Evolutionary conservation across 2,888 invertebrate species (phyloP).

Genomic region (Gisinianus flammeolus): DNA sequence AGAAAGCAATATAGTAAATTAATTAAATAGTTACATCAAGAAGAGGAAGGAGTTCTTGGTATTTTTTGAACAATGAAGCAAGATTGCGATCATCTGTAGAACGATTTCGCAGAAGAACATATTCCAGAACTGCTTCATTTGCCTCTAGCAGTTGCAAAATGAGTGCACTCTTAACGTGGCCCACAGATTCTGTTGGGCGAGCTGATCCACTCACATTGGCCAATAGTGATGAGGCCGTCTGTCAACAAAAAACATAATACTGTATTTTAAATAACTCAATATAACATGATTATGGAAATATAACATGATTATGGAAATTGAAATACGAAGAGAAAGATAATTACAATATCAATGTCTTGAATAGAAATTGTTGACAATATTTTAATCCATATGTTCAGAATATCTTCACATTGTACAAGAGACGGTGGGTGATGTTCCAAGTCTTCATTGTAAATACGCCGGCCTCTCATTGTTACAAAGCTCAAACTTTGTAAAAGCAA

Average conservation of each 20-base stretch:
- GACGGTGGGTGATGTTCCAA: conserved; percentile 40
- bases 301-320: neutral
- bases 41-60: conserved; percentile 10
- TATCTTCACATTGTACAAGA: conserved; percentile 32
- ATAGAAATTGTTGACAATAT: neutral
- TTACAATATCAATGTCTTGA: conserved; percentile 38
- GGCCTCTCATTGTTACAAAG: conserved; percentile 43
- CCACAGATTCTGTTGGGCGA: conserved; percentile 41
- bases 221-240: conserved; percentile 28
- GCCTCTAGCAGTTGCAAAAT: conserved; percentile 46
- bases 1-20: neutral
- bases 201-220: conserved; percentile 13
- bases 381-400: conserved; percentile 35
- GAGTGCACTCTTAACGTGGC: conserved; percentile 40
- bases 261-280: conserved; percentile 1
- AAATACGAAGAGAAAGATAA: neutral
- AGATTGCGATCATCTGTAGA: neutral
- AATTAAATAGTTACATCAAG: conserved; percentile 37
- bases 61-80: conserved; percentile 39
- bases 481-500: conserved; percentile 49
- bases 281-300: neutral
- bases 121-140: conserved; percentile 52
- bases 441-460: conserved; percentile 32
- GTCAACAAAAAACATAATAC: conserved; percentile 5
- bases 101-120: conserved; percentile 26